Evolutionary conservation across 1,140 invertebrate species (phyloP).

Genomic region (Danaus melanippus): DNA sequence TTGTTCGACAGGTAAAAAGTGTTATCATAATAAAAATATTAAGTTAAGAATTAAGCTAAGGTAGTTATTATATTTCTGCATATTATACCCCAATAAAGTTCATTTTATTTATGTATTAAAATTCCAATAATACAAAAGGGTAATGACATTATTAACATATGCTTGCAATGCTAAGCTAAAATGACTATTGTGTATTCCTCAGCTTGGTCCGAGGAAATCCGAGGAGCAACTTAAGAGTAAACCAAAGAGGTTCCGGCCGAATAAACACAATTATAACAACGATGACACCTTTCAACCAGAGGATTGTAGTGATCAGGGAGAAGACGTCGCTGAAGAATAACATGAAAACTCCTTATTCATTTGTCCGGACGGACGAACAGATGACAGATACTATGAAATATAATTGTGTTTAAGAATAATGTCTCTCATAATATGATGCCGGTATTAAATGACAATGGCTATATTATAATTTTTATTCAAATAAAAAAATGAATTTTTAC

Average conservation of each 20-base stretch:
- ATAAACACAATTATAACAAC: constrained; percentile 34
- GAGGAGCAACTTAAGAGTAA: constrained; percentile 9
- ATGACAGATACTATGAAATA: background rate
- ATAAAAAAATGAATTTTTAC: constrained; percentile 52
- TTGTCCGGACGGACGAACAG: no score
- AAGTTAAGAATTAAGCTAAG: no score
- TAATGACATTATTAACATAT: no score
- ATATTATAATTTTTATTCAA: constrained; percentile 38
- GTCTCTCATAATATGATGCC: constrained; percentile 6
- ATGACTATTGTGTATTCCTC: background rate
- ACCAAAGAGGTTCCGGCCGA: constrained; percentile 22
- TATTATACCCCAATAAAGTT: no score
- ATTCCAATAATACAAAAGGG: no score
- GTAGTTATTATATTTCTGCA: no score
- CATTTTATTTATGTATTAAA: no score
- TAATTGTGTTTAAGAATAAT: background rate
- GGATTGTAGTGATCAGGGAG: constrained; percentile 47
- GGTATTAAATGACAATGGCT: background rate
- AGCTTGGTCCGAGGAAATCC: constrained; percentile 11
- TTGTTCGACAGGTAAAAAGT: constrained; percentile 36
- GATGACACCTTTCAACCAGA: constrained; percentile 56
- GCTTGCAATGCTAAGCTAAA: no score
- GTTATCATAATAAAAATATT: background rate
- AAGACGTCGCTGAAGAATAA: constrained; percentile 27
- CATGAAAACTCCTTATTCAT: background rate